These are phyloP conservation scores for Schizothorax lantsangensis DNA, from an alignment of 2,797 vertebrate genomes.

Conservation along the genomic window DNA sequence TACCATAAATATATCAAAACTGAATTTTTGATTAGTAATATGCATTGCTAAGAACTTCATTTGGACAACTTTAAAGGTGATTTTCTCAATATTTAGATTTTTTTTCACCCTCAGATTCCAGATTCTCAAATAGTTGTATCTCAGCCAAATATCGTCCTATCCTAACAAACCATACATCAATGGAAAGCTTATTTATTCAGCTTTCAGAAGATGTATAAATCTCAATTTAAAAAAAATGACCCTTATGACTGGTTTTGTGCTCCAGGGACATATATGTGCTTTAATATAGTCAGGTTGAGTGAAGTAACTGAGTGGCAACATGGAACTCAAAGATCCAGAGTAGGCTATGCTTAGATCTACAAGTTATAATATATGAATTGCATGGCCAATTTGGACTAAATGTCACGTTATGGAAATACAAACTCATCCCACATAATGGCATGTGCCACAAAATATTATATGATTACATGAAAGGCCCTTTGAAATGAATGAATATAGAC, in stretches of 20 bases:
- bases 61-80: too few species aligned
- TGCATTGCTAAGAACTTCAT: neutral
- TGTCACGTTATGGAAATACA: neutral
- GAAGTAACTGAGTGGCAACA: constrained; percentile 29
- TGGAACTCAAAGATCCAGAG: neutral
- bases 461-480: neutral
- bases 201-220: too few species aligned
- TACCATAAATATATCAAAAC: too few species aligned
- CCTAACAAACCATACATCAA: too few species aligned
- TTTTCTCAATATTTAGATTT: neutral
- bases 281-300: neutral
- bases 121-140: neutral
- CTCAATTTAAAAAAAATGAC: too few species aligned
- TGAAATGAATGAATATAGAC: neutral
- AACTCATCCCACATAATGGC: neutral
- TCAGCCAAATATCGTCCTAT: too few species aligned
- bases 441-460: too few species aligned
- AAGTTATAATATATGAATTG: neutral
- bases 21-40: neutral
- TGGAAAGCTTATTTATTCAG: too few species aligned
- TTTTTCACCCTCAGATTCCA: neutral
- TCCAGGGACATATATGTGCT: neutral
- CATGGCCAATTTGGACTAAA: neutral
- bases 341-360: neutral
- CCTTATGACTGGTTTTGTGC: too few species aligned